Evolutionary conservation across 2,797 vertebrate genomes (phyloP), one percentile per base, ranked within the genome.

Genomic region (Philypnodon macrostomus): DNA sequence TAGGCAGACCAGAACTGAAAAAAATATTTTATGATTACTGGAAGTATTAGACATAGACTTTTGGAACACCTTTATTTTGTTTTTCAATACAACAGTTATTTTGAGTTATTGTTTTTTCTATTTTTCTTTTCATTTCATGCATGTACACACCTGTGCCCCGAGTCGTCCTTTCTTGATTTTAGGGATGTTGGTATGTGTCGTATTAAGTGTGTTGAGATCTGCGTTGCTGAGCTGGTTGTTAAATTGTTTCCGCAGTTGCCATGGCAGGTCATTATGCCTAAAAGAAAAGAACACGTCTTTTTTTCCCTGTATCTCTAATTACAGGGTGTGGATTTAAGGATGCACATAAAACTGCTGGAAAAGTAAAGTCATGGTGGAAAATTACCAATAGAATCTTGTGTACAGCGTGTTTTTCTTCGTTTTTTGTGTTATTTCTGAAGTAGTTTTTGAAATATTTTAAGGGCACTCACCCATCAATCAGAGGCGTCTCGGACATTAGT

Each of bases 191-290:
- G 96, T 98, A 80, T 96, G 93, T 0, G 95, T 98, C 18, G 1
- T 32, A 0, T 47, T 1, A 24, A 96, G 86, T 0, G 6, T 68
- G 14, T 53, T 29, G 12, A 98, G 87, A 79, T 94, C 80, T 59
- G 93, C 91, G 1, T 2, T 1, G 0, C 67, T 53, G 16, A 88
- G 86, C 68, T 83, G 77, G 44, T 96, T 96, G 77, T 96, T 92
- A 81, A 93, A 96, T 29, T 2, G 35, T 0, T 0, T 7, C 44
- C 90, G 90, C 52, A 98, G 55, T 67, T 94, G 91, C 92, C 93
- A 96, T 4, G 95, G 93, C 16, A 98, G 84, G 62, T 98, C 94
- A 0, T 98, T 98, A 79, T 97, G 95, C 54, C 96, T 98, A 52
- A 17, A 52, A 50, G 1, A 62, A 55, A 27, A 53, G 9, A 1